These are phyloP conservation scores for Amphibalanus amphitrite DNA, from an alignment of 1,140 invertebrate genomes.

Conservation along the genomic window DNA sequence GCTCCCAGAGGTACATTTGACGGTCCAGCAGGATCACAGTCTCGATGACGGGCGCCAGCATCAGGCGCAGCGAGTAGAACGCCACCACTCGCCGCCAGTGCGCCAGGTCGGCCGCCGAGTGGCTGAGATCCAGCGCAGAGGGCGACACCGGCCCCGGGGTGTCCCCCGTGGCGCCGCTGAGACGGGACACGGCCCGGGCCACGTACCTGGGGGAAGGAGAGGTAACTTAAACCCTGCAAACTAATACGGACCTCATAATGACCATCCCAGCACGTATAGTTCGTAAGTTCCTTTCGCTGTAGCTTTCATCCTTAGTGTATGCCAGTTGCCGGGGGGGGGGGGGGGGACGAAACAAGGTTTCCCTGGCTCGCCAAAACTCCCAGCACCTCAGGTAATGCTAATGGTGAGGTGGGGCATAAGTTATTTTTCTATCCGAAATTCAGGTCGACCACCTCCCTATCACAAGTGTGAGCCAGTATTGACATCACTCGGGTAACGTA, in stretches of 20 bases:
- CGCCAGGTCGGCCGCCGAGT: conserved; percentile 30
- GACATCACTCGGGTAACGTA: no score
- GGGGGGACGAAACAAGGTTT: no score
- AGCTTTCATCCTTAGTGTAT: no score
- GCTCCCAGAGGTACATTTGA: conserved; percentile 50
- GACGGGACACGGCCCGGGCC: neutral
- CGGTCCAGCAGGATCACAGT: conserved; percentile 59
- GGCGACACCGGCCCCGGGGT: neutral
- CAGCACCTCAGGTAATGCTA: no score
- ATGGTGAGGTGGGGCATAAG: no score
- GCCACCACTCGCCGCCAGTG: conserved; percentile 54
- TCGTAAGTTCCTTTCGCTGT: no score
- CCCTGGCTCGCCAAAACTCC: no score
- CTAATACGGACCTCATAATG: neutral
- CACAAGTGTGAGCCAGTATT: no score
- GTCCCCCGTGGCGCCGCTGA: neutral
- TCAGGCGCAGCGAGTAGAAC: conserved; percentile 56
- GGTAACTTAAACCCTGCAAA: neutral
- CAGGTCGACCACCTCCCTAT: no score
- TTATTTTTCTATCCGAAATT: no score
- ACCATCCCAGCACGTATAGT: no score
- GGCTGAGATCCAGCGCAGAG: conserved; percentile 26
- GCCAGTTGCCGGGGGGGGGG: no score
- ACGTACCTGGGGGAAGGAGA: conserved; percentile 6
- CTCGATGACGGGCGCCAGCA: conserved; percentile 65